Evolutionary conservation across 1,140 invertebrate species (phyloP), one percentile per base, ranked within the genome.

Genomic region (Hylyphantes graminicola): DNA sequence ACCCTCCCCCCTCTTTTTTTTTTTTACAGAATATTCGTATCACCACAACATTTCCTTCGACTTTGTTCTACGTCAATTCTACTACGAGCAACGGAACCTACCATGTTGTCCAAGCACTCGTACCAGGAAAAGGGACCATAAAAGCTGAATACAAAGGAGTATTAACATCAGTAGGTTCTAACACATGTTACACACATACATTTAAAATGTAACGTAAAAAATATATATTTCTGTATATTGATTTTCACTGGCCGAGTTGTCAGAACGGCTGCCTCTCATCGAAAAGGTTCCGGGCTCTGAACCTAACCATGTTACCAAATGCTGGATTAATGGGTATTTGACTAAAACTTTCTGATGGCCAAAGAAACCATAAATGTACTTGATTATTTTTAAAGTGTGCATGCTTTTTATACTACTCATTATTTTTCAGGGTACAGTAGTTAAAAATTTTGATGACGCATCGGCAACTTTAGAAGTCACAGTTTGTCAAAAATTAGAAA

Each of bases 61-160:
- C 91, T 5, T 91, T 93, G 85, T 94, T 96, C 86, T 87, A 92
- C 19, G 89, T 93, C 0, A 89, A 91, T 57, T 89, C 90, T 7
- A 91, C 91, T 50, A 93, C 93, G 2, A 88, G 88, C n/a, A 96
- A 97, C 90, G 94, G 94, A 15, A 95, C 94, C 57, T 93, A 93
- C 87, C 89, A 94, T 81, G 89, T 91, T 54, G 94, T 94, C 35
- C 79, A 75, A 17, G 68, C 86, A 6, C 13, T 86, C 9, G 72
- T 73, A 21, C 64, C 86, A 10, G 86, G 86, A 19, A 59, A 54
- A 9, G 57, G 57, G 7, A 59, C 12, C 10, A 81, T 81, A 17
- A 61, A 21, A 63, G 79, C 68, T 6, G 68, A 81, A 73, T 21
- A 59, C 13, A 73, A 81, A 64, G 79, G 68, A 2, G 54, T 73